phyloP scores from a whole-genome alignment of 2,888 invertebrate species.

The Tipula unca region DNA sequence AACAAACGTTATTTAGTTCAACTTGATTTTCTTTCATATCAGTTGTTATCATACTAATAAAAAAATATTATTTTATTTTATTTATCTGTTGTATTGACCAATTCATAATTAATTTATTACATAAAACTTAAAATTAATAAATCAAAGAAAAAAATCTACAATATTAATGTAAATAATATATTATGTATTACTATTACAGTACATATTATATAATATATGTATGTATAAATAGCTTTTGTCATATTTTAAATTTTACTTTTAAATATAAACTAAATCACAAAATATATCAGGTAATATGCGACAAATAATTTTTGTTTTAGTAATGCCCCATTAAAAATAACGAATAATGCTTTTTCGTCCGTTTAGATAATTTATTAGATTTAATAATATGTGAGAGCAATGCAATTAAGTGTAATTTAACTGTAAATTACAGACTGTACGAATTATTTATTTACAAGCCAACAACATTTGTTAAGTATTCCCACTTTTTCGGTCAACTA shows the following conservation, averaged over 20 bases:
- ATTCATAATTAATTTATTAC: background rate
- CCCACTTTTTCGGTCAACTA: no score
- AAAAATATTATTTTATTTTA: background rate
- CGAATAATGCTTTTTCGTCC: background rate
- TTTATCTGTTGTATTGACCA: background rate
- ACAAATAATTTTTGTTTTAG: background rate
- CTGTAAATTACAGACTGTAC: no score
- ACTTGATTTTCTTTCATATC: no score
- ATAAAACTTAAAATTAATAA: background rate
- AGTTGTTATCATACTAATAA: no score
- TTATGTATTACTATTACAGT: no score
- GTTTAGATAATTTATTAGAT: background rate
- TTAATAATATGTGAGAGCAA: no score
- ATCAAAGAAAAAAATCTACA: background rate
- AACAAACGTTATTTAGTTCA: no score
- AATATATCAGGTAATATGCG: conserved; percentile 3
- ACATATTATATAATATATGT: no score
- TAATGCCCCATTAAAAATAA: background rate
- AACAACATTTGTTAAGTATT: no score
- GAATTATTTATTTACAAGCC: no score
- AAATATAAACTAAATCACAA: background rate
- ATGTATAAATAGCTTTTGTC: background rate
- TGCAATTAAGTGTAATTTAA: no score
- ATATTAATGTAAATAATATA: background rate
- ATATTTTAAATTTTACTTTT: background rate